Conservation (phyloP, 1,140 invertebrate genomes). For the Heliothis virescens region DNA sequence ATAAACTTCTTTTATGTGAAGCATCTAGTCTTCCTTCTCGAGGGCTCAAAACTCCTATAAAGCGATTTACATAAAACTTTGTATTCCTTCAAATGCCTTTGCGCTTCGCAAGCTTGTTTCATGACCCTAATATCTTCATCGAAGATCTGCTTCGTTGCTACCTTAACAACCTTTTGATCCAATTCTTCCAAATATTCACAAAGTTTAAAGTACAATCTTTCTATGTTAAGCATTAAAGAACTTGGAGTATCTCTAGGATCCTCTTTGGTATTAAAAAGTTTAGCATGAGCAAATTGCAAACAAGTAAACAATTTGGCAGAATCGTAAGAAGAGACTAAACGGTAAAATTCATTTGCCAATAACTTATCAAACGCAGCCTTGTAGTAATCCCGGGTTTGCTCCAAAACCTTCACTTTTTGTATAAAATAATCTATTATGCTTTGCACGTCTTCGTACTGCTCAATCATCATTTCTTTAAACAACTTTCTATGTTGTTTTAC, state of each 20-base stretch:
- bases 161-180: conserved; percentile 56
- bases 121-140: conserved; percentile 55
- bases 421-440: conserved; percentile 45
- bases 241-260: conserved; percentile 57
- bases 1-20: conserved; percentile 1
- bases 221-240: conserved; percentile 51
- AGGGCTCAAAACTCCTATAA: conserved; percentile 54
- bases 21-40: conserved; percentile 35
- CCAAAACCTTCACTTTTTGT: conserved; percentile 47
- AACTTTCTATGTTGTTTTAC: background rate
- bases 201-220: conserved; percentile 53
- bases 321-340: conserved; percentile 56
- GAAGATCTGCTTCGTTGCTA: conserved; percentile 55
- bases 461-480: conserved; percentile 43
- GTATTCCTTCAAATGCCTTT: conserved; percentile 58
- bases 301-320: conserved; percentile 58
- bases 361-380: conserved; percentile 53
- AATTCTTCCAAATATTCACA: conserved; percentile 52
- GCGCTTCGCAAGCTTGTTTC: conserved; percentile 54
- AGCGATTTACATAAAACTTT: conserved; percentile 50
- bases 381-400: conserved; percentile 50
- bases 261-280: conserved; percentile 47
- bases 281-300: conserved; percentile 54
- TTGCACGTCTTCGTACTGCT: conserved; percentile 47
- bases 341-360: conserved; percentile 53